These are phyloP conservation scores for Caenorhabditis plicata DNA, from an alignment of 2,888 invertebrate species.

Conservation along the genomic window DNA sequence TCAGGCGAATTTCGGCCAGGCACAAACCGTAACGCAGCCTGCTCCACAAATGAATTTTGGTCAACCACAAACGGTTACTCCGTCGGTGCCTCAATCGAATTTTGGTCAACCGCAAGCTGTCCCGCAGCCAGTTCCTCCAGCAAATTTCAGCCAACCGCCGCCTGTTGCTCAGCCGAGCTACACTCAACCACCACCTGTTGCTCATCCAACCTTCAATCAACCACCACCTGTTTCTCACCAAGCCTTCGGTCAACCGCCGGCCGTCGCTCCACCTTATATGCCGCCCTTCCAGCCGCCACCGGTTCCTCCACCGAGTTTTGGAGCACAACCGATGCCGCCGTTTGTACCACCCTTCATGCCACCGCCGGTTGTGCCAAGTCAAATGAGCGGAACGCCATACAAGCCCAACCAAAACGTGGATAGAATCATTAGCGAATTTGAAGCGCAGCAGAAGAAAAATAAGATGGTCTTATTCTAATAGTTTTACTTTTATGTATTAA, in stretches of 20 bases:
- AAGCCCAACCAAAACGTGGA: no score
- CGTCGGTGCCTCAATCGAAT: no score
- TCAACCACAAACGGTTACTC: neutral
- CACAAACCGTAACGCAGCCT: neutral
- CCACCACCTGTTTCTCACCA: neutral
- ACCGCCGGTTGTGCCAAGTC: neutral
- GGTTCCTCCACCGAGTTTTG: slow-evolving; percentile 1
- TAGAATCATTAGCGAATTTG: no score
- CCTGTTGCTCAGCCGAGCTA: neutral
- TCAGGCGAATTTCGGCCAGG: no score
- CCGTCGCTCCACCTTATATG: neutral
- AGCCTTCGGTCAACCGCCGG: neutral
- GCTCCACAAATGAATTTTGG: neutral
- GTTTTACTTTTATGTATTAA: neutral
- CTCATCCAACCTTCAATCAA: neutral
- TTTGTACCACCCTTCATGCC: neutral
- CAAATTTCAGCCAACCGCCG: slow-evolving; percentile 1
- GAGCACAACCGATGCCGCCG: neutral
- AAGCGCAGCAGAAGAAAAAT: no score
- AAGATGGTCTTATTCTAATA: neutral
- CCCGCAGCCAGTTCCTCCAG: no score
- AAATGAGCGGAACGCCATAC: neutral
- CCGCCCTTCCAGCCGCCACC: neutral
- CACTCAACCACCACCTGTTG: neutral
- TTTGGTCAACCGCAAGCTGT: no score